These are phyloP conservation scores for Trachymyrmex cornetzi DNA, from an alignment of 1,140 invertebrate genomes.

Conservation along the genomic window DNA sequence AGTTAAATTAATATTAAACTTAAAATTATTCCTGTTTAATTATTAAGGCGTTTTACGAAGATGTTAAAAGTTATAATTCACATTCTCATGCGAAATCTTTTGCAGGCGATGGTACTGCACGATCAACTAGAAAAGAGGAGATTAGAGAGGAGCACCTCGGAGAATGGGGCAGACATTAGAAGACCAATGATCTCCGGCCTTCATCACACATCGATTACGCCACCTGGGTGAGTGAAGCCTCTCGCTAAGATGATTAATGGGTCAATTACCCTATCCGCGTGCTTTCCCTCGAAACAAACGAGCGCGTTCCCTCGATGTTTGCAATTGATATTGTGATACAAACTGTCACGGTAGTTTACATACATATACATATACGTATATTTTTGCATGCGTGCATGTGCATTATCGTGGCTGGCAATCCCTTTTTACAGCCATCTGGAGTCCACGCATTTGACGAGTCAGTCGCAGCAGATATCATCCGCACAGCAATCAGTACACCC, in stretches of 20 bases:
- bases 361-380: conserved; percentile 51
- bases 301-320: conserved; percentile 35
- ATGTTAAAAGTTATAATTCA: conserved; percentile 17
- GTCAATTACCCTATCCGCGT: conserved; percentile 13
- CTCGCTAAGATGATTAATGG: conserved; percentile 24
- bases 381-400: conserved; percentile 74
- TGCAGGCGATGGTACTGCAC: conserved; percentile 84
- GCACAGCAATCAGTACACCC: conserved; percentile 80
- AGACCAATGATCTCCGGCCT: conserved; percentile 80
- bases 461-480: conserved; percentile 74
- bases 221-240: conserved; percentile 79
- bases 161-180: conserved; percentile 81
- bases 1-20: background rate
- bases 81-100: conserved; percentile 10
- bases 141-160: conserved; percentile 82
- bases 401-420: conserved; percentile 68
- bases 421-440: conserved; percentile 82
- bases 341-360: conserved; percentile 28
- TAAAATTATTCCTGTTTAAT: background rate
- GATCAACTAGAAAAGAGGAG: conserved; percentile 83
- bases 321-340: conserved; percentile 58
- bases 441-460: conserved; percentile 75
- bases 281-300: conserved; percentile 48
- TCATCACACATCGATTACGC: conserved; percentile 82
- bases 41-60: background rate